Evolutionary conservation across 1,140 invertebrate species (phyloP).

Genomic region (Trichomalopsis sarcophagae): DNA sequence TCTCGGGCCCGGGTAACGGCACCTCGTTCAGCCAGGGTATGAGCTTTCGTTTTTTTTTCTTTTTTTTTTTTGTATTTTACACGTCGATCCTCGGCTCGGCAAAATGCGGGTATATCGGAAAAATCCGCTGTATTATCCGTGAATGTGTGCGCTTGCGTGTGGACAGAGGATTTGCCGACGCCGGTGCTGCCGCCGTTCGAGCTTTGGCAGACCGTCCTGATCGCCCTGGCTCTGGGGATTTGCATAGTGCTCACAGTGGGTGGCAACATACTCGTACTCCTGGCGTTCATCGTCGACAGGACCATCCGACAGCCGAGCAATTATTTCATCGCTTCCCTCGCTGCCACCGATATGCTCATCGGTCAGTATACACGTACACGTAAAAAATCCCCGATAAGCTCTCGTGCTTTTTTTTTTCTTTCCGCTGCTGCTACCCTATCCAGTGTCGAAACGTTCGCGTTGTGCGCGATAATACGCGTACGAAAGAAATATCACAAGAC

Average conservation of each 20-base stretch:
- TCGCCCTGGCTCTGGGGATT: conserved; percentile 91
- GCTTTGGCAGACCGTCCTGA: conserved; percentile 93
- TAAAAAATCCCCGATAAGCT: neutral
- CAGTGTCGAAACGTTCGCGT: no score
- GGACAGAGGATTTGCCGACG: conserved; percentile 64
- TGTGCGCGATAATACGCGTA: no score
- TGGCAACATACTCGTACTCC: conserved; percentile 96
- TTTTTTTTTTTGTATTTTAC: no score
- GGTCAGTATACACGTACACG: conserved; percentile 77
- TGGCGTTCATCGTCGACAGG: conserved; percentile 97
- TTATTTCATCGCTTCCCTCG: conserved; percentile 99
- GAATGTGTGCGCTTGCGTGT: neutral
- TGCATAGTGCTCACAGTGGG: conserved; percentile 94
- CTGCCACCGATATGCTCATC: conserved; percentile 98
- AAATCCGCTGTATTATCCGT: neutral
- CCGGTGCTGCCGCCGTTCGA: conserved; percentile 88
- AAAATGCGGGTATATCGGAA: neutral
- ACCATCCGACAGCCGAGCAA: conserved; percentile 99
- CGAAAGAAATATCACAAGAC: neutral
- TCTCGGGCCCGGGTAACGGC: conserved; percentile 56
- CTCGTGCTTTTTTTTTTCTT: no score
- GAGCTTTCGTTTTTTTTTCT: neutral
- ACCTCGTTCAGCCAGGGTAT: conserved; percentile 56
- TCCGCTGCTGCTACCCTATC: no score
- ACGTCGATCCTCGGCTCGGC: neutral